phyloP scores from a whole-genome alignment of 2,113 vertebrate species.

The human region GRCh38 chr16:49224001-49224500 shows the following conservation, averaged over 20 bases:
- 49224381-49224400: too few species aligned
- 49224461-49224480: too few species aligned
- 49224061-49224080: conserved; percentile 61
- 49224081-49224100: conserved; percentile 68
- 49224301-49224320: neutral
- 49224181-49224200: conserved; percentile 38
- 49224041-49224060: conserved; percentile 54
- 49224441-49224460: too few species aligned
- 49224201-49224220: conserved; percentile 64
- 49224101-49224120: conserved; percentile 60
- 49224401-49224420: too few species aligned
- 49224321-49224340: neutral
- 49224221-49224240: conserved; percentile 61
- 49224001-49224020: conserved; percentile 66
- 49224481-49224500: too few species aligned
- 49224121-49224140: conserved; percentile 71
- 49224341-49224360: neutral
- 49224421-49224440: too few species aligned
- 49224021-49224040: conserved; percentile 61
- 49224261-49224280: conserved; percentile 60
- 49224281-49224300: conserved; percentile 24
- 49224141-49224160: conserved; percentile 58
- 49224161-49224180: neutral
- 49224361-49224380: neutral
- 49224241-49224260: conserved; percentile 8